These are phyloP conservation scores for Ophthalmolycus amberensis DNA, from an alignment of 2,113 vertebrate species.

Conservation along the genomic window DNA sequence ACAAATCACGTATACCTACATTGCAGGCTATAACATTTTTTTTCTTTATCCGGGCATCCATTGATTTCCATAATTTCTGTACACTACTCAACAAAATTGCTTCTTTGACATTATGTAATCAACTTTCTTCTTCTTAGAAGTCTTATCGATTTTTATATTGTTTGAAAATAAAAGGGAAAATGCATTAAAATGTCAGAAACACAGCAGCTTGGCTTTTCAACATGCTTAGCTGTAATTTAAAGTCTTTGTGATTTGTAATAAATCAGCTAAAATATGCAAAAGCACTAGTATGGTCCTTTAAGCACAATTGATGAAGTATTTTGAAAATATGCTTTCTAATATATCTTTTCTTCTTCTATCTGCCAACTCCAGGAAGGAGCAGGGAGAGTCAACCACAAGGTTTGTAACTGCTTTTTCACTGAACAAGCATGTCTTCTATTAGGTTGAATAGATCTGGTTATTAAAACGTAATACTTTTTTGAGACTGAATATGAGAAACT, in stretches of 20 bases:
- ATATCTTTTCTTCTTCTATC: constrained; percentile 73
- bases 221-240: not conserved
- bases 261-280: constrained; percentile 27
- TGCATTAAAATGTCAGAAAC: not conserved
- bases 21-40: not conserved
- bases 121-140: not conserved
- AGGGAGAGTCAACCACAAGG: constrained; percentile 93
- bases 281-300: constrained; percentile 6
- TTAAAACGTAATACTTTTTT: not conserved
- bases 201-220: not conserved
- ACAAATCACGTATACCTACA: not conserved
- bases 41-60: not conserved
- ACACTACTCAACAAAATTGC: not conserved
- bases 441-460: not conserved
- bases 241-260: not conserved
- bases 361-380: constrained; percentile 90
- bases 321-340: constrained; percentile 35
- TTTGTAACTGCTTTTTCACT: constrained; percentile 80
- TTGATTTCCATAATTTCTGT: constrained; percentile 2
- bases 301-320: not conserved
- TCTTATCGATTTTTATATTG: not conserved
- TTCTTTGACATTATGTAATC: not conserved
- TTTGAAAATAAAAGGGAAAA: not conserved
- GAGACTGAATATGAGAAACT: not conserved
- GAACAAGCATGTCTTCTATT: not conserved